These are phyloP conservation scores for Chelidonichthys spinosus DNA, from an alignment of 2,797 vertebrate species.

Conservation along the genomic window DNA sequence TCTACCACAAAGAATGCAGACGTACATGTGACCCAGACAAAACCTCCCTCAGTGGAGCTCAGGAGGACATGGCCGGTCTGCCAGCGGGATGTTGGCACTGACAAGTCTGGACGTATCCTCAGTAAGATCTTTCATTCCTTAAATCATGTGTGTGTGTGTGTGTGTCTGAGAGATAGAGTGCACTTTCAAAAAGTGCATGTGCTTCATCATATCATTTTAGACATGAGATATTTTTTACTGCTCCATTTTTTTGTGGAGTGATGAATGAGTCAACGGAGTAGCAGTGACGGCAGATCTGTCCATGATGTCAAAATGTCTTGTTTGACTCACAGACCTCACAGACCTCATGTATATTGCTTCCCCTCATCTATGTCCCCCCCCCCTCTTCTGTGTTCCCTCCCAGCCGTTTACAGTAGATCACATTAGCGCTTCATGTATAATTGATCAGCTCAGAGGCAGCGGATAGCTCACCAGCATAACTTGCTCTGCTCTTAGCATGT, in stretches of 20 bases:
- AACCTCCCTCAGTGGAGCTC: slow-evolving; percentile 19
- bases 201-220: no score
- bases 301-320: slow-evolving; percentile 36
- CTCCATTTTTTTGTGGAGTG: slow-evolving; percentile 11
- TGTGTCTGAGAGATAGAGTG: background rate
- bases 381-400: slow-evolving; percentile 5
- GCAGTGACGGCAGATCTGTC: slow-evolving; percentile 16
- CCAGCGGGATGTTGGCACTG: background rate
- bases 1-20: slow-evolving; percentile 14
- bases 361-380: background rate
- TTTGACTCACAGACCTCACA: slow-evolving; percentile 24
- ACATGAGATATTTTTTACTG: background rate
- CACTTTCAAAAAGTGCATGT: no score
- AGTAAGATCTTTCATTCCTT: background rate
- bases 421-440: slow-evolving; percentile 60
- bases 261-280: slow-evolving; percentile 17
- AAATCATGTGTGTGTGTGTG: background rate
- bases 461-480: slow-evolving; percentile 16
- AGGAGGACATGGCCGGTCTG: slow-evolving; percentile 6
- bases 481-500: slow-evolving; percentile 14
- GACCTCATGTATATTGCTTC: background rate
- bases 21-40: slow-evolving; percentile 2
- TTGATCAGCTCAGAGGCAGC: slow-evolving; percentile 43
- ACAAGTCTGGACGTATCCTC: slow-evolving; percentile 11
- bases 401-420: slow-evolving; percentile 36